Evolutionary conservation across 2,797 vertebrate species (phyloP).

Genomic region (Halcyon leucocephala): DNA sequence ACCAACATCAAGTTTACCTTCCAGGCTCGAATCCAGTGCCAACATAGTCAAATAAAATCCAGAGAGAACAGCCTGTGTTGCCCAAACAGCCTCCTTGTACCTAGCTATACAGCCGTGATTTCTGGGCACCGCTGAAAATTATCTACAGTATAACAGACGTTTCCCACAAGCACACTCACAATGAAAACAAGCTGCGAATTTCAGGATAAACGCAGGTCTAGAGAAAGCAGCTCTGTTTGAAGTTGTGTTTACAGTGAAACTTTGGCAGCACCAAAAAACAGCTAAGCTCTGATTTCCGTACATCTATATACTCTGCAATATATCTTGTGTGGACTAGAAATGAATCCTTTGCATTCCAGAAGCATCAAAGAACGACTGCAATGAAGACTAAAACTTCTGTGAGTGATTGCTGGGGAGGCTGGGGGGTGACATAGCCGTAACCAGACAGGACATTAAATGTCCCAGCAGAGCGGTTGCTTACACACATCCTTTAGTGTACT

Average conservation of each 20-base stretch:
- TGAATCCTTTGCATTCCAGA: constrained; percentile 51
- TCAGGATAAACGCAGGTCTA: constrained; percentile 43
- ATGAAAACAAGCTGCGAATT: constrained; percentile 50
- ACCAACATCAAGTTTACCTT: constrained; percentile 46
- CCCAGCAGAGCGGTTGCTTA: constrained; percentile 43
- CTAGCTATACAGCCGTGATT: background rate
- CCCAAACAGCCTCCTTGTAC: background rate
- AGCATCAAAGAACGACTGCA: constrained; percentile 56
- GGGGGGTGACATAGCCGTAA: background rate
- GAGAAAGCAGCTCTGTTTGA: constrained; percentile 63
- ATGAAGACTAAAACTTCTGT: constrained; percentile 64
- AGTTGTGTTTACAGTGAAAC: constrained; percentile 71
- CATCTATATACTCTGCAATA: constrained; percentile 67
- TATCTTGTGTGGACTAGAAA: constrained; percentile 66
- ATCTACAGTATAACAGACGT: constrained; percentile 7
- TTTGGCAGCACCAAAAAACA: constrained; percentile 66
- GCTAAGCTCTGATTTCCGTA: constrained; percentile 65
- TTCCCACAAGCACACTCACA: constrained; percentile 40
- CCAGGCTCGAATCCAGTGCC: constrained; percentile 26
- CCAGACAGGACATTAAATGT: constrained; percentile 45
- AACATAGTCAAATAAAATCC: constrained; percentile 36
- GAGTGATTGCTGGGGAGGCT: background rate
- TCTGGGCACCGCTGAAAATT: constrained; percentile 3
- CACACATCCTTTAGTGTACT: constrained; percentile 29
- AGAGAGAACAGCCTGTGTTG: constrained; percentile 43